Percentiles rank a stretch among this genome's conserved stretches.
Conservation (phyloP, 2,797 vertebrate species). For the Clarias pachynema region DNA sequence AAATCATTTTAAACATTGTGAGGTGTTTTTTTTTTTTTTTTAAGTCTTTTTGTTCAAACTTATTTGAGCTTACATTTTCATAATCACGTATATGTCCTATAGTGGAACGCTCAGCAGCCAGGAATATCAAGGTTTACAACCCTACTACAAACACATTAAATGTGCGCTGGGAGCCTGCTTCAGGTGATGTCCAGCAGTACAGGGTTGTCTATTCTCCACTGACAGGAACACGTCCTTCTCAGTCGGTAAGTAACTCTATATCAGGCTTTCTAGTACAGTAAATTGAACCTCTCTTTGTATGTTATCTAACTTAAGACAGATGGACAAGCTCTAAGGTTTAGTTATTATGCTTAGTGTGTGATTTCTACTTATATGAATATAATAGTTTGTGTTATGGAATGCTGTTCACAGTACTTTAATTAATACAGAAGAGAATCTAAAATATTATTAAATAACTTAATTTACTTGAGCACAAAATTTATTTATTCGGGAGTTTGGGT, state of each 20-base stretch:
- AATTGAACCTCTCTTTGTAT: slow-evolving; percentile 9
- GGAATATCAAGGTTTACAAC: slow-evolving; percentile 90
- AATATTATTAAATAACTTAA: slow-evolving; percentile 42
- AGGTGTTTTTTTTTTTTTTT: not conserved
- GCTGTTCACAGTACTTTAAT: slow-evolving; percentile 21
- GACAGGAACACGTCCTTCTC: slow-evolving; percentile 79
- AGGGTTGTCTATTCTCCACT: slow-evolving; percentile 84
- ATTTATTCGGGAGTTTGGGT: slow-evolving; percentile 25
- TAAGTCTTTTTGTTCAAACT: not conserved
- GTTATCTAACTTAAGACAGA: not conserved
- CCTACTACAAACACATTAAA: slow-evolving; percentile 91
- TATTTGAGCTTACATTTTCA: not conserved
- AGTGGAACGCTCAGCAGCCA: slow-evolving; percentile 89
- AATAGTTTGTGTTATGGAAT: slow-evolving; percentile 29
- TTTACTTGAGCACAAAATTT: slow-evolving; percentile 39
- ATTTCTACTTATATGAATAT: not conserved
- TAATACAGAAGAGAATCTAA: slow-evolving; percentile 9
- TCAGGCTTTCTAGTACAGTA: not conserved
- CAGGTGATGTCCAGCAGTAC: slow-evolving; percentile 90
- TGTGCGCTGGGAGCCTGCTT: slow-evolving; percentile 94
- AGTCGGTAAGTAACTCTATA: slow-evolving; percentile 84
- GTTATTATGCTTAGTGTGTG: not conserved
- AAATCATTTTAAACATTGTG: slow-evolving; percentile 53
- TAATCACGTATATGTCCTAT: slow-evolving; percentile 26
- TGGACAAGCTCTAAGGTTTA: not conserved